phyloP scores from a whole-genome alignment of 2,797 vertebrate genomes.

The Spondyliosoma cantharus region DNA sequence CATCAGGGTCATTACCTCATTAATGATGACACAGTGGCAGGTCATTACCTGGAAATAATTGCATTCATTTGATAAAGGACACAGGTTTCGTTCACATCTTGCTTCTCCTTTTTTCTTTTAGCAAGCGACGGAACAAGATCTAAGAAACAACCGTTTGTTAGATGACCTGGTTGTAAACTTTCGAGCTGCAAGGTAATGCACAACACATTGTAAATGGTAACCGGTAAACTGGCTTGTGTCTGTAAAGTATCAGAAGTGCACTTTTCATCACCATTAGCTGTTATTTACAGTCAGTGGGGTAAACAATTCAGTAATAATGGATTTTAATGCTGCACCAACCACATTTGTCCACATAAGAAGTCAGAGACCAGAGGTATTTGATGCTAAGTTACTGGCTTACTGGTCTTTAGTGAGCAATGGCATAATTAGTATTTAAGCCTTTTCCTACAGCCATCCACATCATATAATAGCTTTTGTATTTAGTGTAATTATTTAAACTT shows the following conservation, averaged over 20 bases:
- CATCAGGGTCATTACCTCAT: neutral
- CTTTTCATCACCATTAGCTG: neutral
- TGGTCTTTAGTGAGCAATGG: neutral
- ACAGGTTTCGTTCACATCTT: neutral
- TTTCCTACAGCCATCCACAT: neutral
- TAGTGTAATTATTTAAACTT: neutral
- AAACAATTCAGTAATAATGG: neutral
- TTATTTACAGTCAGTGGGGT: neutral
- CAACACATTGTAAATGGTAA: neutral
- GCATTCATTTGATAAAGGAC: neutral
- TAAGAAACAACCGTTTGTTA: conserved; percentile 92
- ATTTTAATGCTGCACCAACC: neutral
- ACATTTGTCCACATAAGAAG: neutral
- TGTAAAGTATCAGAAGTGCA: neutral
- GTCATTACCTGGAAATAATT: neutral
- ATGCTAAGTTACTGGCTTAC: neutral
- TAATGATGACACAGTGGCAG: neutral
- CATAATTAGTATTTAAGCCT: neutral
- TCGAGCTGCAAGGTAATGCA: conserved; percentile 88
- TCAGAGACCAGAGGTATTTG: neutral
- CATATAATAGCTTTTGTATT: neutral
- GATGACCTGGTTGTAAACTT: conserved; percentile 93
- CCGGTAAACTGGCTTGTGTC: neutral
- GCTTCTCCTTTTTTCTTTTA: conserved; percentile 65
- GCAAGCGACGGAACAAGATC: conserved; percentile 89